Percentiles rank a stretch among this genome's conserved stretches.
Conservation (phyloP, 2,113 vertebrate genomes). For the Paradoxurus hermaphroditus region DNA sequence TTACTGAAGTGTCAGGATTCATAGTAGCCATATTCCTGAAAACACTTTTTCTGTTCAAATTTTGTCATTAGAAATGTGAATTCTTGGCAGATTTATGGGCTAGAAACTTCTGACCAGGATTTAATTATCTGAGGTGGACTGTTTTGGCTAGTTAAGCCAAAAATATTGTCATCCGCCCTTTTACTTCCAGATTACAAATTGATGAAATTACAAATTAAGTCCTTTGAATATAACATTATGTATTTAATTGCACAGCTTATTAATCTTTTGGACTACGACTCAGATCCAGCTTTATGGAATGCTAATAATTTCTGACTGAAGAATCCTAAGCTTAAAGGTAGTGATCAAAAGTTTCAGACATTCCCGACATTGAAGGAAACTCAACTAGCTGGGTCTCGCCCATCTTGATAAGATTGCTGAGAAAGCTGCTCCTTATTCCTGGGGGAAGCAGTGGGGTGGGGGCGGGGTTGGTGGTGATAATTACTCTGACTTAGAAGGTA, state of each 20-base stretch:
- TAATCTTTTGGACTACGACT: conserved; percentile 17
- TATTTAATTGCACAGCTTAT: conserved; percentile 32
- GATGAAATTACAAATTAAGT: conserved; percentile 47
- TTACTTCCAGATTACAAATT: not conserved
- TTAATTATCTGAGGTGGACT: conserved; percentile 5
- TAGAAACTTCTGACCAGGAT: not conserved
- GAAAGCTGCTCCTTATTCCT: not conserved
- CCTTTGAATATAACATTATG: conserved; percentile 41
- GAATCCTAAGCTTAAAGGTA: not conserved
- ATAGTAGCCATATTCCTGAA: not conserved
- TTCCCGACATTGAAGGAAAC: not conserved
- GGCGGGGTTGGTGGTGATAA: not conserved
- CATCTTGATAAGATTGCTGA: not conserved
- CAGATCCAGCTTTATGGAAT: not conserved
- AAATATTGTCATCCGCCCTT: not conserved
- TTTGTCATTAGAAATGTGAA: not conserved
- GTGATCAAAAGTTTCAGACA: not conserved
- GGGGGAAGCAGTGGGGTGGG: not conserved
- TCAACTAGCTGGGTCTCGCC: not conserved
- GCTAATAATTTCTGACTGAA: conserved; percentile 16
- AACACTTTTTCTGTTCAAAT: not conserved
- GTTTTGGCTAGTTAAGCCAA: not conserved
- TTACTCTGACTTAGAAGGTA: not conserved
- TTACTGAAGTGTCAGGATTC: not conserved
- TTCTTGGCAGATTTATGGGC: not conserved